A percentile compares a stretch with the other conserved stretches of the same genome.
These are phyloP conservation scores for Leptocoma aspasia DNA, from an alignment of 2,113 vertebrate genomes.

Conservation along the genomic window DNA sequence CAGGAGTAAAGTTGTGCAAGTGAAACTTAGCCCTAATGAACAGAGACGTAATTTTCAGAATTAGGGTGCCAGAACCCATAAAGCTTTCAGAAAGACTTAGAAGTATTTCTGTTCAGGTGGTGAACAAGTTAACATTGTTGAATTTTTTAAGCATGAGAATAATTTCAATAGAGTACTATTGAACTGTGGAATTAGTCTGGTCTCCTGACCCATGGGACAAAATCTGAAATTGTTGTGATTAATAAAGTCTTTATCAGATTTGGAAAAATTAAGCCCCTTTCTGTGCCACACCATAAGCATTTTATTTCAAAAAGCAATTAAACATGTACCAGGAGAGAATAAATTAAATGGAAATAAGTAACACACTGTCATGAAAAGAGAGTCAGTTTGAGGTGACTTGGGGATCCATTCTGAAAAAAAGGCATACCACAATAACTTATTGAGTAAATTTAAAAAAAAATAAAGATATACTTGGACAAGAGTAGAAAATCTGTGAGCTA, in stretches of 20 bases:
- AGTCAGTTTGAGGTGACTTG: neutral
- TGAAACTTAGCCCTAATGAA: neutral
- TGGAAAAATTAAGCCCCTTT: slow-evolving; percentile 32
- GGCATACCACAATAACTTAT: neutral
- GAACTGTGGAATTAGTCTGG: neutral
- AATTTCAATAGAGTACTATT: neutral
- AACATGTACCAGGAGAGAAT: neutral
- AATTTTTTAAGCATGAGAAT: slow-evolving; percentile 7
- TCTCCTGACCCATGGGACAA: neutral
- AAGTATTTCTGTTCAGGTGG: slow-evolving; percentile 38
- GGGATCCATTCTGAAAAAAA: neutral
- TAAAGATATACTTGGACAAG: neutral
- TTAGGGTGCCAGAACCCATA: neutral
- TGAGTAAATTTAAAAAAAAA: neutral
- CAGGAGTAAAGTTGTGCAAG: neutral
- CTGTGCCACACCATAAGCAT: neutral
- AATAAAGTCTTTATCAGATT: slow-evolving; percentile 34
- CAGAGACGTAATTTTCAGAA: neutral
- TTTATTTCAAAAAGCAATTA: slow-evolving; percentile 17
- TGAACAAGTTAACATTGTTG: slow-evolving; percentile 34
- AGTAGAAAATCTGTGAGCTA: neutral
- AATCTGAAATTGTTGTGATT: slow-evolving; percentile 13
- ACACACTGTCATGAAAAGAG: neutral
- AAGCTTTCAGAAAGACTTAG: slow-evolving; percentile 29
- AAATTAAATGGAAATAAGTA: neutral